phyloP scores from a whole-genome alignment of 2,113 vertebrate species.

The Tachysurus fulvidraco region DNA sequence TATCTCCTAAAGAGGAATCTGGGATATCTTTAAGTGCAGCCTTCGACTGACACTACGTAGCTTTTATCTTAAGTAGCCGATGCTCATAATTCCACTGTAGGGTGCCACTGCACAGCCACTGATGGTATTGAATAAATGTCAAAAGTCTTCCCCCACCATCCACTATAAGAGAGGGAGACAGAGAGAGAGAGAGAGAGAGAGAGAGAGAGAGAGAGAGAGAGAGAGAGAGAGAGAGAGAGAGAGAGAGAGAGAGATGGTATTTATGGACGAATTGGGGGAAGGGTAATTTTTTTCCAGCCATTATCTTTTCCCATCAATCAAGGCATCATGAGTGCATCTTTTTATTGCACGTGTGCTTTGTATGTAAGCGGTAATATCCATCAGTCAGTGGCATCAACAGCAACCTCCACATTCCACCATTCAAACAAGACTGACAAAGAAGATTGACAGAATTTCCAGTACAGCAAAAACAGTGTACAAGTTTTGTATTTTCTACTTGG shows the following conservation, averaged over 20 bases:
- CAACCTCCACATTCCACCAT: too few species aligned
- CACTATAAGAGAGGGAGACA: slow-evolving; percentile 15
- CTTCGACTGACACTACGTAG: slow-evolving; percentile 52
- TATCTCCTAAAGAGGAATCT: slow-evolving; percentile 45
- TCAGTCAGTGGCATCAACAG: not conserved
- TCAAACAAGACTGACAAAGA: too few species aligned
- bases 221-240: slow-evolving; percentile 12
- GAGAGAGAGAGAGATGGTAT: slow-evolving; percentile 26
- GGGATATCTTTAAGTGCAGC: slow-evolving; percentile 55
- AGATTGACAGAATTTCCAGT: too few species aligned
- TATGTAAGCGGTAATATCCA: slow-evolving; percentile 36
- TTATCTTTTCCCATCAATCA: slow-evolving; percentile 56
- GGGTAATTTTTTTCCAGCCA: slow-evolving; percentile 49
- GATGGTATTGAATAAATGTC: slow-evolving; percentile 63
- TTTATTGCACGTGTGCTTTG: slow-evolving; percentile 37
- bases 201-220: slow-evolving; percentile 11
- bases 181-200: slow-evolving; percentile 3
- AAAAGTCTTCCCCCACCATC: slow-evolving; percentile 50
- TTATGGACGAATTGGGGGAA: slow-evolving; percentile 43
- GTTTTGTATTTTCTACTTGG: too few species aligned
- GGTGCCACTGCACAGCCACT: slow-evolving; percentile 54
- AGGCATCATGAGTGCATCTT: slow-evolving; percentile 40
- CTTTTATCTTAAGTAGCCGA: slow-evolving; percentile 61
- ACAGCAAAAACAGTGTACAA: too few species aligned
- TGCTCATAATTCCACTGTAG: slow-evolving; percentile 54